Base-by-base conservation (phyloP, 1,140 invertebrate genomes). In the Sipha flava region DNA sequence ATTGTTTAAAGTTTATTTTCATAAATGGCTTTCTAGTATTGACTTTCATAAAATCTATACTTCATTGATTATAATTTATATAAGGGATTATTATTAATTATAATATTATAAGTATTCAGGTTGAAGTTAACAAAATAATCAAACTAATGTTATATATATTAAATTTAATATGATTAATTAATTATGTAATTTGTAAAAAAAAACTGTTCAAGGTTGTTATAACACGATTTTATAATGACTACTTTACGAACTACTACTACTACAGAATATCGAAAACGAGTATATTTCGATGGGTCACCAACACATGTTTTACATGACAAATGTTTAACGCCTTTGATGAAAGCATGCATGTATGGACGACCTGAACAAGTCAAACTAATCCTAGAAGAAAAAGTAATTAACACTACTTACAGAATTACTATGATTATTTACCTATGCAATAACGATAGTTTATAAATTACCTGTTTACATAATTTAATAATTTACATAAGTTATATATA, bases 331-430 rank as follows among this genome's bases (percentile, higher is more conserved):
- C 73, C 73, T 57, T 77, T 77, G 2, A 77, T 77, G 73, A 77
- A 52, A 77, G 73, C 73, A 12, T 77, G 73, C 16, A 77, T 59
- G 52, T 77, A 77, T 12, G 73, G 73, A 43, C 52, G 73, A 52
- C 26, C 47, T n/a, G 73, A 77, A 77, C 73, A 77, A 77, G 52
- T 77, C 49, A 52, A 57, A 77, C 52, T 77, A 16, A 77, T 77
- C 4, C 21, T 77, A 43, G 34, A 77, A 40, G 73, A 77, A 29
- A 77, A 57, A 43, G 73, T 77, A 77, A 37, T 26, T 70, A 70
- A 47, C 21, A 5, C 4, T 6, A 6, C 4, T 40, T 40, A 4
- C 37, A 40, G 10, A 6, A 40, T 10, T 40, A 10, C 10, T 40
- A 6, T 6, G 37, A 6, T 40, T 40, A 40, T n/a, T n/a, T n/a